A percentile compares a stretch with the other conserved stretches of the same genome.
phyloP scores from a whole-genome alignment of 2,888 invertebrate species.

The Orthosia gracilis region DNA sequence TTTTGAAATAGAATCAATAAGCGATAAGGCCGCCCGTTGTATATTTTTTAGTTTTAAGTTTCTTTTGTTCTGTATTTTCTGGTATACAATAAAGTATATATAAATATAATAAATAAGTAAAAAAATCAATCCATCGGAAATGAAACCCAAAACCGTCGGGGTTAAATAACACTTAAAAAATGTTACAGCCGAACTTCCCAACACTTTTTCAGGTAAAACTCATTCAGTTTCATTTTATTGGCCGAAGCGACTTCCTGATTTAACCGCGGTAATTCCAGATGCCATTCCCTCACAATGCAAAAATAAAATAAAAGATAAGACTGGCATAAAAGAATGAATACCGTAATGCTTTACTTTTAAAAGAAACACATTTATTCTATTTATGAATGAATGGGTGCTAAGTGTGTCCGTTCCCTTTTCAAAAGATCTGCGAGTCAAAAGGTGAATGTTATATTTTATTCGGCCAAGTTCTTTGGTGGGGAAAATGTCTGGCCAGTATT shows the following conservation, averaged over 20 bases:
- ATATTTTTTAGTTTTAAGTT: no score
- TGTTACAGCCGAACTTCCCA: conserved; percentile 9
- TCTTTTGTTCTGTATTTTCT: no score
- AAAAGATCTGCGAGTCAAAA: conserved; percentile 47
- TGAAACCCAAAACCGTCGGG: no score
- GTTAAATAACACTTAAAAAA: conserved; percentile 32
- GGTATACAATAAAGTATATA: no score
- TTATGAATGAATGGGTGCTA: conserved; percentile 54
- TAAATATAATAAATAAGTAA: no score
- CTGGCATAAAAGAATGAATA: conserved; percentile 53
- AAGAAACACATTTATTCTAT: conserved; percentile 56
- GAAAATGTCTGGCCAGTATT: conserved; percentile 6
- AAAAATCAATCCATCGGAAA: no score
- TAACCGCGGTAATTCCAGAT: conserved; percentile 53
- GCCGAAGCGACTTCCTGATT: conserved; percentile 50
- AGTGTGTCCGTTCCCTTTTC: conserved; percentile 52
- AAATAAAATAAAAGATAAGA: conserved; percentile 66
- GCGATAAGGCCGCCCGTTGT: no score
- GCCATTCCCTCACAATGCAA: conserved; percentile 63
- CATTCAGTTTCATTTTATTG: conserved; percentile 54
- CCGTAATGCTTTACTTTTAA: conserved; percentile 55
- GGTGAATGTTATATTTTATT: conserved; percentile 52
- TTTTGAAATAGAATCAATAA: neutral
- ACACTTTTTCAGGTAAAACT: conserved; percentile 38
- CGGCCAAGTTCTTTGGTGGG: conserved; percentile 25